Base-by-base conservation (phyloP, 2,797 vertebrate species). In the Acipenser ruthenus region DNA sequence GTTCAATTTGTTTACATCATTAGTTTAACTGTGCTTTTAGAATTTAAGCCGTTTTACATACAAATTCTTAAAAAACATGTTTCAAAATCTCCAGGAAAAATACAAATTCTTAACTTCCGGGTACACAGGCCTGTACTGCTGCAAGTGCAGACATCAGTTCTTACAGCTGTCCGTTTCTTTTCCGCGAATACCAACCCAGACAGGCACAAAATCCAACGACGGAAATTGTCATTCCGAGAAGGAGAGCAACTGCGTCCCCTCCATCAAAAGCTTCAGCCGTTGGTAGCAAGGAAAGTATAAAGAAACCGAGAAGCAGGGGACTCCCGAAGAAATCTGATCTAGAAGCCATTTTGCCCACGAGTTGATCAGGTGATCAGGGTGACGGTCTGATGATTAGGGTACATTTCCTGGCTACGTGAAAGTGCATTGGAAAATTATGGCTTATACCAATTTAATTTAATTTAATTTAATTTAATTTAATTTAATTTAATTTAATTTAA, bases 111-210 rank as follows among this genome's bases (percentile, higher is more conserved):
- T 48, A 37, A 65, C 62, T 70, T 69, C 71, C 71, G 68, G 62
- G 48, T 65, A 6, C 23, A 37, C 49, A 61, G 73, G 71, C 72
- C 71, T 67, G 10, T 6, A n/a, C 7, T 1, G 1, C 0, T 71
- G 65, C 13, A 56, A 37, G 23, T 3, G 23, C 23, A 37, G 56
- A 72, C 68, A 6, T 56, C 48, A 48, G 65, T 6, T 65, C 65
- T 87, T 87, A 96, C 58, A 93, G 82, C 66, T 85, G 90, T 50
- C 83, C 91, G 68, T 90, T 91, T 74, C 90, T 85, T 73, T 79
- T 92, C 73, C 95, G 89, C 4, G 96, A 88, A 48, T 98, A 98
- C 75, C 95, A 90, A 56, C 96, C 96, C 18, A 98, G 82, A 68
- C 88, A 94, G 70, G 88, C 94, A 71, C 96, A 99, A 63, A 95